A percentile compares a stretch with the other conserved stretches of the same genome.
phyloP scores from a whole-genome alignment of 1,140 invertebrate genomes.

The Glomeris maerens region DNA sequence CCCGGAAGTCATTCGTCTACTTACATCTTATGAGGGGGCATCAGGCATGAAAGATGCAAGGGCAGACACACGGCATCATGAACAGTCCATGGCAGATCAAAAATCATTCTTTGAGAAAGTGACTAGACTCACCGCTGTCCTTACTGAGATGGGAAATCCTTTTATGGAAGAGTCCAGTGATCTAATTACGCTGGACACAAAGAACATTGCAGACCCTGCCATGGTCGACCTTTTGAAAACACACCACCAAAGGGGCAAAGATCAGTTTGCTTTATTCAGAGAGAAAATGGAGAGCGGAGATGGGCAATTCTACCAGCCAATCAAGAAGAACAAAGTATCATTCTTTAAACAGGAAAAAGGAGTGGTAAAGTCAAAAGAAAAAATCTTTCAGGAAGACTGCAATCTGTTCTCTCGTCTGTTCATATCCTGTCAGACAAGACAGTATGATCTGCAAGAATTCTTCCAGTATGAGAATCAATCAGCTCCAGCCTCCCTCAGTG shows the following conservation, averaged over 20 bases:
- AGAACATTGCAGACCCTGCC: conserved; percentile 11
- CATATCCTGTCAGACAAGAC: conserved; percentile 7
- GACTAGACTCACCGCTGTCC: too few species aligned
- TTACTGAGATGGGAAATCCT: conserved; percentile 17
- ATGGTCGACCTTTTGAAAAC: conserved; percentile 8
- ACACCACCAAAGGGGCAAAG: conserved; percentile 9
- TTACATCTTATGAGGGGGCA: too few species aligned
- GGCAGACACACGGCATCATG: conserved; percentile 10
- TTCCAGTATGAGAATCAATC: conserved; percentile 20
- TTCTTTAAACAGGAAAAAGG: conserved; percentile 13
- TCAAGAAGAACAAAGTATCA: conserved; percentile 14
- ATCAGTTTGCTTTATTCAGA: conserved; percentile 8
- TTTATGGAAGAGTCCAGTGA: conserved; percentile 16
- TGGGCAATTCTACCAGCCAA: conserved; percentile 12
- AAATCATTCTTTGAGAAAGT: conserved; percentile 12
- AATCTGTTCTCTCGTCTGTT: conserved; percentile 14
- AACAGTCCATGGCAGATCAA: conserved; percentile 10
- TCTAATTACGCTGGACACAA: conserved; percentile 14
- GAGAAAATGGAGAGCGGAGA: conserved; percentile 5
- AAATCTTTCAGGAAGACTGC: conserved; percentile 15
- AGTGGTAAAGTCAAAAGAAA: conserved; percentile 4
- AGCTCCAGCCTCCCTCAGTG: conserved; percentile 17
- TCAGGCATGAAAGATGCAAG: conserved; percentile 8
- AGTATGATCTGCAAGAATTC: conserved; percentile 19
- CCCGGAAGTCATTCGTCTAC: too few species aligned